Evolutionary conservation across 1,140 invertebrate genomes (phyloP), one percentile per base, ranked within the genome.

Genomic region (Lepidurus apus): DNA sequence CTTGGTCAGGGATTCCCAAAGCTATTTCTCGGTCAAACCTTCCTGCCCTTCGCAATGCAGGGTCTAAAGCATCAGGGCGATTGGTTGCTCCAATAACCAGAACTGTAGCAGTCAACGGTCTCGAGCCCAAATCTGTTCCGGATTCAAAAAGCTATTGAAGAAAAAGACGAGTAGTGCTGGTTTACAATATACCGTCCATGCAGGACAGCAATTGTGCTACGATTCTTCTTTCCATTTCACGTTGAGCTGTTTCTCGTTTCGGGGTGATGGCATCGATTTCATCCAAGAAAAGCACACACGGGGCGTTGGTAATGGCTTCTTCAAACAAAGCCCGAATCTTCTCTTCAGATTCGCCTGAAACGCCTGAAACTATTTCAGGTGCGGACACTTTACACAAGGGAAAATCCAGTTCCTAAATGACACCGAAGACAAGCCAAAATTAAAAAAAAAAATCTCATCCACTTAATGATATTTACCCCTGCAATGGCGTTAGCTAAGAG

Each of bases 41-140:
- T 21, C 96, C 96, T 53, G 96, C 93, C 82, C 96, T 87, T 80
- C 97, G 88, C 43, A 99, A 85, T 44, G 95, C 94, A 76, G 95
- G 95, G 87, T 99, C 98, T 43, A 99, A 87, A 0, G 92, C 87
- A 85, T 99, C 97, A 1, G 95, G 93, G 80, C 94, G 90, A 85
- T 96, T 98, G 79, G 98, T 99, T 9, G 98, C 96, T 26, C 95
- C 98, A 82, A 99, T 91, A 10, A 99, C 91, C 43, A 99, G 84
- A 6, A 98, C 91, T 79, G 78, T 43, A 43, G 47, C 43, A 65
- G 42, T 43, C 26, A 21, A 74, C 24, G 45, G 44, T 43, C 75
- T 65, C 47, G 21, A 43, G 74, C 79, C 44, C 11, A 79, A 74
- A 78, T 77, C 74, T 21, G 26, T 26, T 42, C 73, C 11, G 65